Base-by-base conservation (phyloP, 1,140 invertebrate genomes). In the Diplogasteroides magnus region DNA sequence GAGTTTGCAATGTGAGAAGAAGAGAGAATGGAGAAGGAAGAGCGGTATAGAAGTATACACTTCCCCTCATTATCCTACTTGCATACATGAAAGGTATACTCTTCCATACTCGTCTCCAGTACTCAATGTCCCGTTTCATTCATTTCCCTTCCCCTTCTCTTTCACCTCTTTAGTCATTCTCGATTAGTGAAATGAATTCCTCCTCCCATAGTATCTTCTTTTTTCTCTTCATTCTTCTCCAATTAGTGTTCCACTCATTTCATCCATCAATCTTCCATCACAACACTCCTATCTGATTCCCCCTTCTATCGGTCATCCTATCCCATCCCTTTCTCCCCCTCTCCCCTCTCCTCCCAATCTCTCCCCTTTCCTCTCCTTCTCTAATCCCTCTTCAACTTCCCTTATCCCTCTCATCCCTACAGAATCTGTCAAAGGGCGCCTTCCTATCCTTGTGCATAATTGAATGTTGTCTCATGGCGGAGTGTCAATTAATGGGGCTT, bases 291-390 rank as follows among this genome's bases (percentile, higher is more conserved):
- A 62, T 28, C 15, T 19, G 29, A 6, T 11, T 48, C 6, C 6
- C 37, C 37, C 37, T 48, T 48, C 37, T 48, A 19, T 48, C 37
- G 6, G 6, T 19, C 37, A 6, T 48, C 37, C 37, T 48, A 6
- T 19, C 37, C 19, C 37, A 6, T 48, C 37, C 19, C 37, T 48
- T 19, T 48, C 37, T 19, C 23, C n/a, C n/a, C 23, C 61, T 29
- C 61, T 29, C 61, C 26, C 56, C 57, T 15, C 57, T 29, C n/a
- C 11, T 26, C 25, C 55, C 55, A 55, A 29, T 56, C 57, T 37
- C 48, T 29, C 23, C 23, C 31, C 57, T 31, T 58, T 58, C 65
- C 32, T 31, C 59, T 58, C 57, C 32, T 56, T 60, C 57, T 60
- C 29, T 13, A 25, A 14, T 67, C 57, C 59, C 65, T 59, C 29